A percentile compares a stretch with the other conserved stretches of the same genome.
Conservation (phyloP, 2,797 vertebrate species). For the Pseudotriccus pelzelni region DNA sequence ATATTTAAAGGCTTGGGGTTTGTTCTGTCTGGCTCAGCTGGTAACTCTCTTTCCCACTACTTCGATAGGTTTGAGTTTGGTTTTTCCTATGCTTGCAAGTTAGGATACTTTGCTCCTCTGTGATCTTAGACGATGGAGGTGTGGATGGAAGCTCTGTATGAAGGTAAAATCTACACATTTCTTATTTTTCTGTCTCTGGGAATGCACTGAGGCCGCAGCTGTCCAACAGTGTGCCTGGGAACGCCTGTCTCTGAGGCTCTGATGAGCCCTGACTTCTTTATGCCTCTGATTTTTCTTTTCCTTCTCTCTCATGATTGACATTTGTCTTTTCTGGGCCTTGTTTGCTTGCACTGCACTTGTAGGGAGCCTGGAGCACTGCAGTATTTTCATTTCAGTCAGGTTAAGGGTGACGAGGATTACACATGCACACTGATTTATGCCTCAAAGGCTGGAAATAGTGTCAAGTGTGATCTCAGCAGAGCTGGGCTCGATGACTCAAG, state of each 20-base stretch:
- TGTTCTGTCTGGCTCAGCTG: background rate
- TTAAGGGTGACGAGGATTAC: constrained; percentile 66
- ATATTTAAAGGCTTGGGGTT: background rate
- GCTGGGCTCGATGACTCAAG: constrained; percentile 58
- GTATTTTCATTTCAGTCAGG: constrained; percentile 48
- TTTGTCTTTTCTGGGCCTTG: constrained; percentile 52
- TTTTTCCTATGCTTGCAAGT: background rate
- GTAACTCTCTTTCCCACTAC: background rate
- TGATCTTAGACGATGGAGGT: background rate
- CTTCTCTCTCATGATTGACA: constrained; percentile 43
- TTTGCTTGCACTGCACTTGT: constrained; percentile 37
- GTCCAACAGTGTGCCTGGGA: background rate
- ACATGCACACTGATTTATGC: constrained; percentile 66
- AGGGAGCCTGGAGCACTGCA: constrained; percentile 39
- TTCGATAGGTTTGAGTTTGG: background rate
- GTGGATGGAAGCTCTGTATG: background rate
- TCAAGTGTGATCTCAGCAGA: constrained; percentile 70
- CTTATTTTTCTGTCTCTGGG: background rate
- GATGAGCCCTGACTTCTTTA: constrained; percentile 14
- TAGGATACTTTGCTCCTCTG: background rate
- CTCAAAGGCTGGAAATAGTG: constrained; percentile 55
- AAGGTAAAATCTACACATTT: background rate
- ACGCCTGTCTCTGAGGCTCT: background rate
- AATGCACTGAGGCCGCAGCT: constrained; percentile 1
- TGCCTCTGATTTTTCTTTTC: background rate